Percentiles rank a stretch among this genome's conserved stretches.
Conservation (phyloP, 2,888 invertebrate genomes). For the Hartigia nigra region DNA sequence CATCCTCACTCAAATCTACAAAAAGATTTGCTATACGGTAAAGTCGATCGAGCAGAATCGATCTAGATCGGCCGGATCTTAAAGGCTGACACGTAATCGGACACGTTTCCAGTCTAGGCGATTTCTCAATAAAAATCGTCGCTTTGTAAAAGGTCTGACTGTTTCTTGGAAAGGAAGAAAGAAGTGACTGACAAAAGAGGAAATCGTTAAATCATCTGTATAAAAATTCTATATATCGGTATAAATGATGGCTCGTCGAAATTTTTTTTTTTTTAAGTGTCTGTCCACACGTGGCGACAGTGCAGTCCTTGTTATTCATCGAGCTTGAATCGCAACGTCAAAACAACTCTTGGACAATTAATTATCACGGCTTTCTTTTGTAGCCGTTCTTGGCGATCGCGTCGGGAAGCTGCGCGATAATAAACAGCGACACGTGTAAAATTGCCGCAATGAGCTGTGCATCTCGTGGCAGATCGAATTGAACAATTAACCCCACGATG, state of each 20-base stretch:
- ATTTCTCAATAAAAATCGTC: neutral
- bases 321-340: neutral
- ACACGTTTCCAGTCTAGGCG: neutral
- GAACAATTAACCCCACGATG: neutral
- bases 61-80: neutral
- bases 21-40: no score
- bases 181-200: no score
- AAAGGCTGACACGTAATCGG: neutral
- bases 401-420: neutral
- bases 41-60: neutral
- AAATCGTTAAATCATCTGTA: neutral
- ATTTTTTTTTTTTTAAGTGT: neutral
- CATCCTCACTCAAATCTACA: neutral
- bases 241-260: neutral
- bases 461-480: neutral
- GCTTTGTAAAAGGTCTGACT: neutral
- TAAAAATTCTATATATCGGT: neutral
- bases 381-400: neutral
- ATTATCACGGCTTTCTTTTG: conserved; percentile 1
- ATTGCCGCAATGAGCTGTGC: neutral
- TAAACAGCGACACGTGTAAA: conserved; percentile 1
- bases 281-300: neutral
- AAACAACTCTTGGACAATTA: neutral
- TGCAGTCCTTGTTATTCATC: no score
- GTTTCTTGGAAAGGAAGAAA: neutral